Base-by-base conservation (phyloP, 2,797 vertebrate species). In the Anguilla anguilla region DNA sequence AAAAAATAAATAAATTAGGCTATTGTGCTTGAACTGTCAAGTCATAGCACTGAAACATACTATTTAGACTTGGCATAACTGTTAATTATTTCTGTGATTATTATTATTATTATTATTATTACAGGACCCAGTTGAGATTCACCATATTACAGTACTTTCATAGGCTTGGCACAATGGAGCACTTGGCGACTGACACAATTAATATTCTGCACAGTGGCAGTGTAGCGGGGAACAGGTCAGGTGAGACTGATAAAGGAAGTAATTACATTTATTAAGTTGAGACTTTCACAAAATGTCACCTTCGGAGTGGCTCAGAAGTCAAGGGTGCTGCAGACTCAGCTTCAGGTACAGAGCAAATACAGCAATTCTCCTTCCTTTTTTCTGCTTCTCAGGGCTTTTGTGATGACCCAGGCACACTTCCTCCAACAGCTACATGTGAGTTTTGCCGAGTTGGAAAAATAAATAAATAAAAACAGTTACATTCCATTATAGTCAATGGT, bases 261-360 rank as follows among this genome's bases (percentile, higher is more conserved):
- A 86, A 88, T 88, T 88, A 53, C 77, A 86, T 88, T 83, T 88
- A 88, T 88, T 88, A 88, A 86, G 85, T 86, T 83, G 77, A 83
- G 74, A 86, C 85, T 86, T 77, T 83, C 59, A 61, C 31, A 85
- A 88, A 88, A 83, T 88, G 88, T 86, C 88, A 86, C 85, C 88
- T 86, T 86, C 49, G 74, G 85, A 83, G 85, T 53, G 77, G 49
- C 77, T 83, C 59, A 74, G 85, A 83, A 88, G 85, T 83, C 85
- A 86, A 53, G 79, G 88, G 64, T 57, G 85, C 85, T 31, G 85
- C 31, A 86, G 31, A 86, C 85, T 86, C 85, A 69, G 85, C 85
- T 86, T 43, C 43, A 61, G 39, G n/a, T 22, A 72, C 22, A 15
- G 22, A 13, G 43, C 55, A 74, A 51, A 86, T 74, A 84, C 53